Conservation (phyloP, 2,888 invertebrate species). For the Drosophila percnosoma region DNA sequence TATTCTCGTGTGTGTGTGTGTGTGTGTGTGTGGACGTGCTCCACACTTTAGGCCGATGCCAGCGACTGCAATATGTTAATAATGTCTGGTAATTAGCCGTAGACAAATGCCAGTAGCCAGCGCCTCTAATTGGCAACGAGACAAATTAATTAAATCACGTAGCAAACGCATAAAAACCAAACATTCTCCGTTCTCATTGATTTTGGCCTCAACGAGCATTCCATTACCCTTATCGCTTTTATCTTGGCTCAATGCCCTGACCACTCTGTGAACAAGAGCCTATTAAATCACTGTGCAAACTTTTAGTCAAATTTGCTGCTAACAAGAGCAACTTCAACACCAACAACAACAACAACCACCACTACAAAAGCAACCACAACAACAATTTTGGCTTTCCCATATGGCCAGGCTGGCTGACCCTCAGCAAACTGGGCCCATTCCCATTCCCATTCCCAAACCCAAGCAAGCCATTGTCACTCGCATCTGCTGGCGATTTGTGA, state of each 20-base stretch:
- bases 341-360: conserved; percentile 3
- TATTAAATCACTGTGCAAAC: conserved; percentile 53
- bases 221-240: background rate
- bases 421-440: conserved; percentile 9
- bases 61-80: conserved; percentile 65
- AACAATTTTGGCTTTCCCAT: conserved; percentile 3
- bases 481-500: conserved; percentile 24
- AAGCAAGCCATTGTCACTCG: conserved; percentile 13
- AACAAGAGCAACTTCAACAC: conserved; percentile 39
- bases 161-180: conserved; percentile 70
- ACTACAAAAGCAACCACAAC: conserved; percentile 1
- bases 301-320: conserved; percentile 73
- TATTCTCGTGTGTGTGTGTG: conserved; percentile 2
- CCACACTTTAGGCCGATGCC: conserved; percentile 16
- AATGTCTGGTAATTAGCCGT: conserved; percentile 64
- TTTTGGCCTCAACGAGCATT: background rate
- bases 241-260: conserved; percentile 1
- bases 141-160: conserved; percentile 76
- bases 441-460: conserved; percentile 25
- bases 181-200: conserved; percentile 35
- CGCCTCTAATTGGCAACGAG: conserved; percentile 52
- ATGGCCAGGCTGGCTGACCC: conserved; percentile 10
- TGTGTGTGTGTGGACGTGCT: conserved; percentile 1
- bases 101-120: conserved; percentile 55
- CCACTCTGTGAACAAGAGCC: conserved; percentile 12